phyloP scores from a whole-genome alignment of 2,797 vertebrate genomes.

The Chaetodon trifasciatus region DNA sequence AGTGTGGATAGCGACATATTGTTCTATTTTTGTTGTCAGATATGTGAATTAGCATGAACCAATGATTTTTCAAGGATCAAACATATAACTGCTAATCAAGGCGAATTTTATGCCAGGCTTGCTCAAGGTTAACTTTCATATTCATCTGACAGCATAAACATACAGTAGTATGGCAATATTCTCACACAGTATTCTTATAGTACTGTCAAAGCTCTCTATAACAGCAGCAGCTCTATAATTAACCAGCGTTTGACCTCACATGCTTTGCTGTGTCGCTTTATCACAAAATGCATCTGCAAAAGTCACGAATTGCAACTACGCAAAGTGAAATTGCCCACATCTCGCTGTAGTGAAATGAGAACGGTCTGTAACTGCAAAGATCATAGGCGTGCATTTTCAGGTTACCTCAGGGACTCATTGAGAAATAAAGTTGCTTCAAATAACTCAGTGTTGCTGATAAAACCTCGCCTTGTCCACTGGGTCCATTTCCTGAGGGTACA shows the following conservation, averaged over 20 bases:
- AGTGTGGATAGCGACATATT: too few species aligned
- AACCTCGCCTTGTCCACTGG: background rate
- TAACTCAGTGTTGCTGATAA: background rate
- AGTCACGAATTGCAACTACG: background rate
- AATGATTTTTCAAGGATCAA: background rate
- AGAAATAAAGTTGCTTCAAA: constrained; percentile 2
- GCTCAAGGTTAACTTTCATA: too few species aligned
- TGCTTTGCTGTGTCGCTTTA: constrained; percentile 9
- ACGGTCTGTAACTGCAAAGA: background rate
- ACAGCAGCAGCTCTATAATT: background rate
- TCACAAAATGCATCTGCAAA: background rate
- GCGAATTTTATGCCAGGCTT: too few species aligned
- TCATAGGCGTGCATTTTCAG: background rate
- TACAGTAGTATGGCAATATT: background rate
- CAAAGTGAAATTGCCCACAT: constrained; percentile 12
- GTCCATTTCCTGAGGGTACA: background rate
- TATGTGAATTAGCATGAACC: too few species aligned
- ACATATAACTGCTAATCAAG: background rate
- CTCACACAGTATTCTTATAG: background rate
- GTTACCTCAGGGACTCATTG: background rate
- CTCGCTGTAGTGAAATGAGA: background rate
- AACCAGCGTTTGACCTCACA: background rate
- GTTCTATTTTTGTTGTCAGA: background rate
- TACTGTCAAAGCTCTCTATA: background rate
- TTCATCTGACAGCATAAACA: background rate